Evolutionary conservation across 2,113 vertebrate genomes (phyloP), one percentile per base, ranked within the genome.

Genomic region (Panthera uncia): DNA sequence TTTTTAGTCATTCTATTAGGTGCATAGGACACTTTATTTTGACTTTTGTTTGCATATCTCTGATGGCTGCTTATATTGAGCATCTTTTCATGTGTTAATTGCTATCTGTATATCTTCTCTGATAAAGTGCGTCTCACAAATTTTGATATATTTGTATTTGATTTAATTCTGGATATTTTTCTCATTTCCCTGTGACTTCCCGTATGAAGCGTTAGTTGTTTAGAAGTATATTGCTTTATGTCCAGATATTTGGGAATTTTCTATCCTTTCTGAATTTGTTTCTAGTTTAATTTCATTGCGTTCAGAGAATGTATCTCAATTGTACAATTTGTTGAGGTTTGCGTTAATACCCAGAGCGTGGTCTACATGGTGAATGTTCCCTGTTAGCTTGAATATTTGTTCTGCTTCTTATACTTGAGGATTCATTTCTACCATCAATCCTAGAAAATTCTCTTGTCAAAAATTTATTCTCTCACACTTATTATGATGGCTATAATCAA

Each of bases 101-200:
- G 29, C 19, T 38, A 69, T 69, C 14, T 12, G 3, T 82, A 3
- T 89, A 69, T 90, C 27, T 94, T 96, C 38, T 66, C 48, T 88
- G 52, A 45, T 87, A 68, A 89, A 79, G 11, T 48, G 4, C 41
- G 66, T 71, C 65, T 86, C 16, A 45, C 4, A 66, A 50, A 85
- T 80, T 89, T 79, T 93, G 21, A 23, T 78, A 25, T 69, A 19
- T 78, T 89, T 92, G 89, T 29, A 65, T 55, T 95, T 80, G 63
- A 95, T 80, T 93, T 48, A 86, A 18, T 86, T 94, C 23, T 93
- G 61, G 85, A 65, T 85, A 90, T 85, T 95, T 95, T 93, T 73
- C 65, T 90, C 18, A 65, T 93, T 93, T 84, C 41, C 31, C 18
- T 85, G 45, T 89, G 65, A 73, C 7, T 85, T 89, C 41, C 27